Conservation (phyloP, 1,140 invertebrate genomes). For the Dendroctonus ponderosae region DNA sequence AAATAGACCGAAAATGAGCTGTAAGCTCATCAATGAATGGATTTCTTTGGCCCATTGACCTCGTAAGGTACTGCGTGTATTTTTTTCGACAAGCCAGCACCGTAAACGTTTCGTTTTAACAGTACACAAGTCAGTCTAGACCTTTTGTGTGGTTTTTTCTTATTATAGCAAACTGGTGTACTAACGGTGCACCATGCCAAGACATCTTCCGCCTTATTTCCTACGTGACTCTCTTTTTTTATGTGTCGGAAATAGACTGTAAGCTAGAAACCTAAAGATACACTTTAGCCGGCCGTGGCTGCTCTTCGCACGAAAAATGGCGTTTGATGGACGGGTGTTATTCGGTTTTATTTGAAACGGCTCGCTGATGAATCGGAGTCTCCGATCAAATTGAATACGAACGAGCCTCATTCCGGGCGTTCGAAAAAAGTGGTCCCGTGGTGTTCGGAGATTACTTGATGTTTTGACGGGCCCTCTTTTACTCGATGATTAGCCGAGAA, state of each 20-base stretch:
- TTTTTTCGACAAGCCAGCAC: constrained; percentile 17
- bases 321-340: no score
- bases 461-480: constrained; percentile 5
- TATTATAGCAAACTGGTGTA: constrained; percentile 22
- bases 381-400: constrained; percentile 1
- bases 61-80: constrained; percentile 5
- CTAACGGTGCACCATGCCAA: constrained; percentile 26
- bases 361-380: constrained; percentile 4
- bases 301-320: neutral
- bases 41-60: constrained; percentile 19
- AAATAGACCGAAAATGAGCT: no score
- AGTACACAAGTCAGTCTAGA: constrained; percentile 20
- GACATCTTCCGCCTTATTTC: constrained; percentile 22
- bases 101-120: constrained; percentile 12
- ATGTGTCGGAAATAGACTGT: constrained; percentile 18
- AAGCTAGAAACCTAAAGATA: constrained; percentile 20
- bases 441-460: neutral
- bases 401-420: neutral
- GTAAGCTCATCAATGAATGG: neutral
- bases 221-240: constrained; percentile 23
- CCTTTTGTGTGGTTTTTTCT: constrained; percentile 25
- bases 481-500: no score
- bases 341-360: neutral
- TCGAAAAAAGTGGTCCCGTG: neutral
- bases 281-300: constrained; percentile 8